These are phyloP conservation scores for Parelbella ahira DNA, from an alignment of 2,888 invertebrate species.

Conservation along the genomic window DNA sequence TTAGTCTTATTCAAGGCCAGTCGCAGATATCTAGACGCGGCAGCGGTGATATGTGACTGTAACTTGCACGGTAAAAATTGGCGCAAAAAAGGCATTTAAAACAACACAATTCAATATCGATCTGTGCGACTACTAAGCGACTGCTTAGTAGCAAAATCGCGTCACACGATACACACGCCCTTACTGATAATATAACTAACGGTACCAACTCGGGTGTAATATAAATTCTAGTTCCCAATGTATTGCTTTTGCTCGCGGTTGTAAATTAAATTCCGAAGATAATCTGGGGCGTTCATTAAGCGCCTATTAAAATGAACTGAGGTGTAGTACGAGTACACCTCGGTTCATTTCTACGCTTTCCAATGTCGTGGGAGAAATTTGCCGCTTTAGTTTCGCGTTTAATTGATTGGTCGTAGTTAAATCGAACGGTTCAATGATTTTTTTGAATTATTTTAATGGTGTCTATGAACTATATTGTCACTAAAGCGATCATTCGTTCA, in stretches of 20 bases:
- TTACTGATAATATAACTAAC: constrained; percentile 15
- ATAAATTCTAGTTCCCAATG: constrained; percentile 25
- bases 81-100: too few species aligned
- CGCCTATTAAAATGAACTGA: constrained; percentile 23
- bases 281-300: constrained; percentile 26
- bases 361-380: constrained; percentile 17
- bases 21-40: too few species aligned
- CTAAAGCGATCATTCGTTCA: too few species aligned
- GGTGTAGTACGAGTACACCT: too few species aligned
- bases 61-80: too few species aligned
- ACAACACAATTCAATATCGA: not conserved
- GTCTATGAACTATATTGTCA: too few species aligned
- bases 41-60: too few species aligned
- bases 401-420: too few species aligned
- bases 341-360: constrained; percentile 10
- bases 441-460: too few species aligned
- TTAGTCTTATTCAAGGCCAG: too few species aligned
- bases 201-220: constrained; percentile 20
- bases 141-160: not conserved
- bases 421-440: too few species aligned
- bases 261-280: constrained; percentile 25
- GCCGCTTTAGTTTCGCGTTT: too few species aligned
- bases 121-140: not conserved
- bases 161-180: not conserved
- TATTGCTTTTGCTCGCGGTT: constrained; percentile 22